Conservation (phyloP, 1,140 invertebrate genomes). For the Subanguina moxae region DNA sequence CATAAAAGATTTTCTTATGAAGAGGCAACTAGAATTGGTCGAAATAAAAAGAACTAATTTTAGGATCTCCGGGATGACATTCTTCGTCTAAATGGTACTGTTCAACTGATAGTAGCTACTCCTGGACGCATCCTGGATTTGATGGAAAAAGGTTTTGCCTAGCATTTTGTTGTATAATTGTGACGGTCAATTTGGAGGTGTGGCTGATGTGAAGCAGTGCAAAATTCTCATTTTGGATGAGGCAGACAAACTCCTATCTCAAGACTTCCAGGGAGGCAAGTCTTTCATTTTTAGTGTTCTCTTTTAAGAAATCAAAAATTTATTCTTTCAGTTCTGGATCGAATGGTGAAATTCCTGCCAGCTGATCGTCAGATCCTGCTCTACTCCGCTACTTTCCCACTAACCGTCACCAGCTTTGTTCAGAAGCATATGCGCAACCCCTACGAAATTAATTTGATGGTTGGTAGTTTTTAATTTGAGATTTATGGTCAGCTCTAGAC, state of each 20-base stretch:
- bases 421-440: conserved; percentile 90
- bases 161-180: too few relatives aligned
- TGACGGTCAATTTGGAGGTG: conserved; percentile 51
- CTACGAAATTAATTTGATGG: conserved; percentile 88
- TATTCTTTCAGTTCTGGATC: conserved; percentile 14
- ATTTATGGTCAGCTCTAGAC: too few relatives aligned
- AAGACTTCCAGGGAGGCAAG: conserved; percentile 87
- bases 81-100: conserved; percentile 98
- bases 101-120: conserved; percentile 97
- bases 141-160: conserved; percentile 82
- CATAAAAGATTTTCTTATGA: too few relatives aligned
- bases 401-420: conserved; percentile 99
- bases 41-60: too few relatives aligned
- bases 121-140: conserved; percentile 98
- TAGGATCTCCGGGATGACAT: conserved; percentile 93
- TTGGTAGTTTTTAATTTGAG: not conserved
- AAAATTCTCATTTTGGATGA: conserved; percentile 95
- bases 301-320: conserved; percentile 5
- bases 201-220: conserved; percentile 84
- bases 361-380: conserved; percentile 91
- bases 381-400: conserved; percentile 97
- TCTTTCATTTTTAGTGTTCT: conserved; percentile 62
- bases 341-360: conserved; percentile 72
- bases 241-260: conserved; percentile 94
- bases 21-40: too few relatives aligned